These are phyloP conservation scores for Casuarius casuarius DNA, from an alignment of 2,113 vertebrate species.

Conservation along the genomic window DNA sequence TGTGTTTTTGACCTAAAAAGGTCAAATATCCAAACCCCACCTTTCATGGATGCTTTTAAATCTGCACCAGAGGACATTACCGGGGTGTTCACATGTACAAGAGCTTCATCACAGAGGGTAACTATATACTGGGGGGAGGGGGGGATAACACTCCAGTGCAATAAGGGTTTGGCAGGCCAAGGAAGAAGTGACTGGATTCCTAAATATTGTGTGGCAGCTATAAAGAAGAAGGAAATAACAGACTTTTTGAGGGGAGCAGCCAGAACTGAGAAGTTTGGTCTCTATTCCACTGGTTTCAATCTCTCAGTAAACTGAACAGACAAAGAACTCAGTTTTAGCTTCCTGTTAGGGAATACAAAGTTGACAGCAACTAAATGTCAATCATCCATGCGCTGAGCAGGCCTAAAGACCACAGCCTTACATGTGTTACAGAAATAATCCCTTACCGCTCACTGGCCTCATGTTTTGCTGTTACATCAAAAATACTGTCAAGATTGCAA, in stretches of 20 bases:
- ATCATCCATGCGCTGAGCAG: neutral
- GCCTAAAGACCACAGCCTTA: neutral
- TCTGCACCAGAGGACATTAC: neutral
- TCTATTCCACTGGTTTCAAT: neutral
- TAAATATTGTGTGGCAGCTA: neutral
- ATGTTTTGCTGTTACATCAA: neutral
- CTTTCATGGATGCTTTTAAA: neutral
- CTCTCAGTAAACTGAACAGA: neutral
- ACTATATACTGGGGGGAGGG: neutral
- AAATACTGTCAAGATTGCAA: neutral
- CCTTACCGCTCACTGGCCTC: neutral
- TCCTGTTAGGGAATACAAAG: neutral
- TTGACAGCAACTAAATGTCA: neutral
- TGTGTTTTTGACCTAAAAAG: neutral
- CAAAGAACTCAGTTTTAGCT: neutral
- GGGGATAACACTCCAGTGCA: neutral
- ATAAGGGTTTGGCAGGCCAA: neutral
- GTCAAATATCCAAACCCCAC: neutral
- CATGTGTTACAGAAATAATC: neutral
- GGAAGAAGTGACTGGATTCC: neutral
- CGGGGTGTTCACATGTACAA: neutral
- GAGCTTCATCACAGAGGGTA: neutral
- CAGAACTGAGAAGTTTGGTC: neutral
- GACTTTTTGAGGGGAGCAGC: neutral
- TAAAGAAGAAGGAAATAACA: neutral